Base-by-base conservation (phyloP, 1,140 invertebrate species). In the Plectus sambesii region DNA sequence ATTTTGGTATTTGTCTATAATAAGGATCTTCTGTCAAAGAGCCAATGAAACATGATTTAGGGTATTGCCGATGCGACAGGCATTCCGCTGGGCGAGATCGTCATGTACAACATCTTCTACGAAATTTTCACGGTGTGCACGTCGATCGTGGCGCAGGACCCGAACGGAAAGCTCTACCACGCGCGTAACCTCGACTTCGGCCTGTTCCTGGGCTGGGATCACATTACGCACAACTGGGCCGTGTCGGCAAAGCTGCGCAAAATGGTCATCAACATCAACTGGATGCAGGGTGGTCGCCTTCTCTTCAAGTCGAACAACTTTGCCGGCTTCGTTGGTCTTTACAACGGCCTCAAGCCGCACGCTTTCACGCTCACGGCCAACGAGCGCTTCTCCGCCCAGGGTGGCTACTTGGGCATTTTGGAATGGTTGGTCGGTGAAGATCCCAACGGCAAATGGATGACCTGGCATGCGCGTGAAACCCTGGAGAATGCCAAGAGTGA, bases 141-240 rank as follows among this genome's bases (percentile, higher is more conserved):
- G 1, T 79, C 77, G 4, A 73, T 79, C 25, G 63, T 79, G 8
- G 72, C 75, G 30, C 62, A 77, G 59, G 72, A 72, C 51, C 47
- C 55, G 6, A 60, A 67, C 40, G 75, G 74, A 2, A 42, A 58
- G 15, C 17, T 60, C 25, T 72, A 68, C 53, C 77, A 78, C 69
- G 77, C 69, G n/a, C 64, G 77, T 58, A 79, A 79, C 62, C 60
- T 79, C 12, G 78, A 79, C 61, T 79, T 79, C 69, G 77, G 78
- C 3, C 56, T 79, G 0, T 77, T 79, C 58, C 54, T 79, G 40
- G 78, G 77, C 71, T 78, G 56, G 53, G 53, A 59, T 53, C 20
- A 45, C 38, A 30, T 41, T 8, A 23, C 27, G 30, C 60, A 76
- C 37, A 75, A 73, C 0, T 79, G 77, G 77, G 46, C 56, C 22